Evolutionary conservation across 2,888 invertebrate genomes (phyloP).

Genomic region (Rhagonycha fulva): DNA sequence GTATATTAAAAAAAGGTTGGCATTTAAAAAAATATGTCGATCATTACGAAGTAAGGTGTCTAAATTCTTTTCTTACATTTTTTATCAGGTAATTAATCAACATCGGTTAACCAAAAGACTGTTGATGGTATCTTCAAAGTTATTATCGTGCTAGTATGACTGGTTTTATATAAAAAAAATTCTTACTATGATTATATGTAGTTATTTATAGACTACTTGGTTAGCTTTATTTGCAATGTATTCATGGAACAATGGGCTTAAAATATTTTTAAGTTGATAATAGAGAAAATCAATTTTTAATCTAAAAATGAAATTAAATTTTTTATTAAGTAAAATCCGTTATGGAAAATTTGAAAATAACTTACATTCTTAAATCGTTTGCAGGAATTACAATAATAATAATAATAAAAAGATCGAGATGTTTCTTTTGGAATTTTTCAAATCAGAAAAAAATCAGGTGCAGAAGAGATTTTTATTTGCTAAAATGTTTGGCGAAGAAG

Average conservation of each 20-base stretch:
- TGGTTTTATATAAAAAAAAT: background rate
- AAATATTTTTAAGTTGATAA: background rate
- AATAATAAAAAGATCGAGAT: no score
- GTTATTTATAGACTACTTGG: background rate
- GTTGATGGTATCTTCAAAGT: slow-evolving; percentile 3
- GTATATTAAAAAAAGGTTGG: background rate
- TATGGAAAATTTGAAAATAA: no score
- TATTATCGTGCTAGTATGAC: slow-evolving; percentile 3
- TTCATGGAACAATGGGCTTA: background rate
- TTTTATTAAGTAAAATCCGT: no score
- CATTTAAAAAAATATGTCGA: background rate
- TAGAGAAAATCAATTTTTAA: no score
- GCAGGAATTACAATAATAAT: no score
- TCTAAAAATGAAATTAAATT: no score
- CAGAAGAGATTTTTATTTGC: no score
- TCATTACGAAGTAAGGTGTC: slow-evolving; percentile 6
- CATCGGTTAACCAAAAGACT: slow-evolving; percentile 1
- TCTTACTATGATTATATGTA: background rate
- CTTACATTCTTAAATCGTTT: no score
- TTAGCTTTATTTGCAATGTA: background rate
- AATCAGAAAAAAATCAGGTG: no score
- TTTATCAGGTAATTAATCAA: slow-evolving; percentile 10
- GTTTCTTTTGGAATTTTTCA: no score
- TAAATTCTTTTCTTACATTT: slow-evolving; percentile 1
- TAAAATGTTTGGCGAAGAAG: no score